Evolutionary conservation across 2,888 invertebrate species (phyloP), one percentile per base, ranked within the genome.

Genomic region (Trissolcus brochymenae): DNA sequence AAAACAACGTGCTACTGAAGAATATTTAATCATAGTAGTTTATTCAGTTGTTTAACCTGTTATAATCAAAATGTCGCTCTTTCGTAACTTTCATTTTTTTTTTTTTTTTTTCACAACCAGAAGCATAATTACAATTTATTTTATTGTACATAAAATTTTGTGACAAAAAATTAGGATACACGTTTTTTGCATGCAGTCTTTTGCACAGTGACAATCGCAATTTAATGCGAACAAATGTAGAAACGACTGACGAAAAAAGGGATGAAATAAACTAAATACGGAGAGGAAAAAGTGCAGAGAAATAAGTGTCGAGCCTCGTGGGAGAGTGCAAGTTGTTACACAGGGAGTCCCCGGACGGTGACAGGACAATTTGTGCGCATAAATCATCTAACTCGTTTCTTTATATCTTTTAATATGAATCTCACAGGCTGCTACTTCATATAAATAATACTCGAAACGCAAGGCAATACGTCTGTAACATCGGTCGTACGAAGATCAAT

Each of bases 361-460:
- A 87, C 87, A 86, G 86, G 83, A 87, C 86, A 88, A 88, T 88
- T 87, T 87, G 87, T 82, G 86, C 87, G 83, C 87, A 88, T 88
- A 88, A 88, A 88, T 88, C 87, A 87, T 81, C 84, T 75, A 72
- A 70, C 82, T 82, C 82, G 83, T 85, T 88, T 88, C 87, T 88
- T 87, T 85, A 85, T 87, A 85, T 87, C 87, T 83, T 83, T 87
- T 87, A 88, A 88, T 87, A 87, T 86, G 86, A 87, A 86, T 85
- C 82, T 79, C 71, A 61, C 74, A 79, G 80, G 65, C 79, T 76
- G 79, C 67, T 73, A 41, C 79, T 60, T 54, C 62, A 64, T 70
- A 77, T 80, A 78, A 81, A 79, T 79, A 79, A 79, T 66, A 77
- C 78, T 65, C 67, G 64, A 71, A 79, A 72, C 51, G 75, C 76